These are phyloP conservation scores for Eristalinus aeneus DNA, from an alignment of 2,888 invertebrate species.

Conservation along the genomic window DNA sequence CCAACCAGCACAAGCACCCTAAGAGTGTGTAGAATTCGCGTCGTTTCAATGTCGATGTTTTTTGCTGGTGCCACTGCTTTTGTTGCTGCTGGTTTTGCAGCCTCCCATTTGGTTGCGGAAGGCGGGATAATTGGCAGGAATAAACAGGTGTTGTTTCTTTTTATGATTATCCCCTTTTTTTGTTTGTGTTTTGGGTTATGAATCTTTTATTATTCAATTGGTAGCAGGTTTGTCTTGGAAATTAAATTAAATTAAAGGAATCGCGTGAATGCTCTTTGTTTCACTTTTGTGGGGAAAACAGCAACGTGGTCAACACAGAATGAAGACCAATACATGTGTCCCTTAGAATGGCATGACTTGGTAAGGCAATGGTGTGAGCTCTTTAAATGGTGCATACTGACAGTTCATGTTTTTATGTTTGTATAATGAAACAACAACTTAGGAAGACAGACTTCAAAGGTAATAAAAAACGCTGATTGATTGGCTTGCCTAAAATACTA, in stretches of 20 bases:
- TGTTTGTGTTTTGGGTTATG: conserved; percentile 7
- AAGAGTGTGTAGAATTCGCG: conserved; percentile 1
- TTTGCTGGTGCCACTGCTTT: conserved; percentile 10
- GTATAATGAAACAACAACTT: too few relatives aligned
- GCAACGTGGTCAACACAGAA: neutral
- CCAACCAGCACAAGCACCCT: neutral
- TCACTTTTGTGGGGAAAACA: neutral
- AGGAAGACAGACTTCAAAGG: too few relatives aligned
- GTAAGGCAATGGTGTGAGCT: too few relatives aligned
- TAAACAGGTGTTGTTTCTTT: conserved; percentile 58
- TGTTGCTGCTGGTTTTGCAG: conserved; percentile 1
- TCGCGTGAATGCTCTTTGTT: neutral
- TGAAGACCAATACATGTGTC: neutral
- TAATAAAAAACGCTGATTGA: too few relatives aligned
- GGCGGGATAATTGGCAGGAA: conserved; percentile 48
- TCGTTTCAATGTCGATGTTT: conserved; percentile 3
- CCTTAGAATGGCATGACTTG: too few relatives aligned
- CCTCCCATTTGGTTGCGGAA: neutral
- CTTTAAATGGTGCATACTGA: too few relatives aligned
- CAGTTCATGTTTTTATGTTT: too few relatives aligned
- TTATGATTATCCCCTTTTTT: conserved; percentile 31
- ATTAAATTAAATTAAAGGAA: conserved; percentile 6
- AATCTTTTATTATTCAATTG: conserved; percentile 40
- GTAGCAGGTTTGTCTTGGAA: neutral
- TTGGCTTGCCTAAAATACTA: too few relatives aligned